phyloP scores from a whole-genome alignment of 2,797 vertebrate genomes.

The Rhadinocentrus ornatus region DNA sequence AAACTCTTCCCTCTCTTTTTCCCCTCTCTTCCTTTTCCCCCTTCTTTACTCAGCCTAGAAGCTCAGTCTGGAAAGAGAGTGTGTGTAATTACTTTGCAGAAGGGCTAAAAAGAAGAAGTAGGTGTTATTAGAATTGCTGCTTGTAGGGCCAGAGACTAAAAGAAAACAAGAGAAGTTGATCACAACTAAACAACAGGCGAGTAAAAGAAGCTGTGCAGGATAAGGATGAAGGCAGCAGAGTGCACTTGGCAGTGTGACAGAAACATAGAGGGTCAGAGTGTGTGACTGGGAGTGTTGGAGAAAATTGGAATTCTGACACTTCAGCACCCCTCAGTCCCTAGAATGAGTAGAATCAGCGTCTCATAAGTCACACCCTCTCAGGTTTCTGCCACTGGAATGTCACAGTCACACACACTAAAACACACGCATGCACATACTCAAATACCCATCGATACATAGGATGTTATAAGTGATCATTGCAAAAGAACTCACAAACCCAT shows the following conservation, averaged over 20 bases:
- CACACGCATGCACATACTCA: conserved; percentile 26
- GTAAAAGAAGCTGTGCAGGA: conserved; percentile 23
- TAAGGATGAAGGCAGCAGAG: conserved; percentile 34
- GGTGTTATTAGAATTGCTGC: conserved; percentile 25
- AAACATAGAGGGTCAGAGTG: conserved; percentile 48
- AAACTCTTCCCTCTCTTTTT: conserved; percentile 73
- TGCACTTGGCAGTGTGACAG: conserved; percentile 22
- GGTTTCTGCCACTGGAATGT: conserved; percentile 75
- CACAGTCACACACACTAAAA: conserved; percentile 36
- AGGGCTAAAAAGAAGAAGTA: not conserved
- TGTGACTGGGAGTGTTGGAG: conserved; percentile 66
- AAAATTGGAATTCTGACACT: conserved; percentile 78
- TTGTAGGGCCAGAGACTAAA: conserved; percentile 26
- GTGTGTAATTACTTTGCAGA: conserved; percentile 50
- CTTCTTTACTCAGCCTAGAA: conserved; percentile 44
- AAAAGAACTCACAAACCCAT: conserved; percentile 49
- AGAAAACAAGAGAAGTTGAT: conserved; percentile 38
- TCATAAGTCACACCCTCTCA: conserved; percentile 77
- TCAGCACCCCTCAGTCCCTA: conserved; percentile 68
- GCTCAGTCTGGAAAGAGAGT: conserved; percentile 48
- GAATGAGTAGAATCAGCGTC: conserved; percentile 72
- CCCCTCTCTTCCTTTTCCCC: conserved; percentile 47
- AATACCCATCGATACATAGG: conserved; percentile 59
- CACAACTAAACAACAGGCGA: conserved; percentile 30
- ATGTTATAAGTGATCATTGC: conserved; percentile 50